Evolutionary conservation across 1,140 invertebrate genomes (phyloP), one percentile per base, ranked within the genome.

Genomic region (Glossosoma conforme): DNA sequence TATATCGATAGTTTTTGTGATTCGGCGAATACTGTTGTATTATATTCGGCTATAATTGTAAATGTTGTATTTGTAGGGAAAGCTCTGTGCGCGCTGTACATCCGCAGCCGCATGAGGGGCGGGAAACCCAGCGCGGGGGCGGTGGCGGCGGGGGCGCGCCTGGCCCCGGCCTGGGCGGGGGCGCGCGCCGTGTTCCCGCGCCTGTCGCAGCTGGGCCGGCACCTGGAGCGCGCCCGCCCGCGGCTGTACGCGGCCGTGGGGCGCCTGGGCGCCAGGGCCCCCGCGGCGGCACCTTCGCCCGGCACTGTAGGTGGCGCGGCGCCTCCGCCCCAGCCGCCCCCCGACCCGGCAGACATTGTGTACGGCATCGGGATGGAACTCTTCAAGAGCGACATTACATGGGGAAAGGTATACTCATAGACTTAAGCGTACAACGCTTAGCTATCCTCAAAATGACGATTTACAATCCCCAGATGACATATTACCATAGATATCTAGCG

Each of bases 321-420:
- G 8, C 59, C 67, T 32, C 68, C 70, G 65, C 54, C 69, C 9
- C 61, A 64, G 13, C 68, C 63, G 2, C 67, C 70, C 14, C 66
- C 69, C 0, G 72, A 70, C 5, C 59, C 73, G 0, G 64, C 67
- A 2, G 72, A 75, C 33, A 56, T 75, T 1, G 61, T 70, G 0
- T 63, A 73, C n/a, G 69, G 69, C 2, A 61, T 73, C 8, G 70
- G 68, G 3, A 57, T 67, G 2, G 67, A 70, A 3, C 65, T 75
- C 9, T 73, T 69, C 24, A 70, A 69, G 46, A 68, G 69, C 25
- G 71, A 73, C 46, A 72, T 75, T 40, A 75, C 70, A 3, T 75
- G 72, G 72, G 69, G 69, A 33, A 74, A 74, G 67, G 72, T 73
- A 50, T 8, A 8, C 25, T 8, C n/a, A 8, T 28, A 28, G 6